Evolutionary conservation across 2,113 vertebrate genomes (phyloP).

Genomic region (Oceanites oceanicus): DNA sequence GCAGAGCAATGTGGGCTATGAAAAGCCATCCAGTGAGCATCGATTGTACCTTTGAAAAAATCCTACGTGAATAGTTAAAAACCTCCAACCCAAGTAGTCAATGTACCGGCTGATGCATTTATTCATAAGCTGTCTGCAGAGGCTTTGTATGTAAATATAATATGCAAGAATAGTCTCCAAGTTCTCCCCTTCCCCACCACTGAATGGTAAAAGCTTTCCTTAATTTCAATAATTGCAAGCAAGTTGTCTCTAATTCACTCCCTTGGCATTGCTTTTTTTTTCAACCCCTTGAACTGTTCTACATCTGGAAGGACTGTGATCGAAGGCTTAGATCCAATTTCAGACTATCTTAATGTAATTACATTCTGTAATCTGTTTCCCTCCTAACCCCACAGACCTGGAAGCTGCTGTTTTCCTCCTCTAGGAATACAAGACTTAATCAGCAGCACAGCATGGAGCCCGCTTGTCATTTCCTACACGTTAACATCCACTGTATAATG

Average conservation of each 20-base stretch:
- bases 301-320: background rate
- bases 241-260: slow-evolving; percentile 23
- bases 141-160: background rate
- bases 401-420: slow-evolving; percentile 8
- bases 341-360: slow-evolving; percentile 21
- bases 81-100: background rate
- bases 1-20: background rate
- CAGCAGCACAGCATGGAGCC: background rate
- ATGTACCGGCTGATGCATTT: background rate
- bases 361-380: background rate
- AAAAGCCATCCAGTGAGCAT: background rate
- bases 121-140: background rate
- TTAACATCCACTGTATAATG: background rate
- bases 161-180: background rate
- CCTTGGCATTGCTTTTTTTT: background rate
- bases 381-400: slow-evolving; percentile 17
- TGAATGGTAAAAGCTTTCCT: background rate
- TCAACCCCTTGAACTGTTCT: slow-evolving; percentile 6
- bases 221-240: background rate
- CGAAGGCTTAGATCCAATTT: slow-evolving; percentile 23
- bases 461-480: background rate
- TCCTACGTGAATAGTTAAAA: background rate
- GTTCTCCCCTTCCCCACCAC: background rate
- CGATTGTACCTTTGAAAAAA: background rate
- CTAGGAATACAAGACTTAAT: background rate